Percentiles rank a stretch among this genome's conserved stretches.
Evolutionary conservation across 2,113 vertebrate species (phyloP).

Genomic region (Podiceps cristatus): DNA sequence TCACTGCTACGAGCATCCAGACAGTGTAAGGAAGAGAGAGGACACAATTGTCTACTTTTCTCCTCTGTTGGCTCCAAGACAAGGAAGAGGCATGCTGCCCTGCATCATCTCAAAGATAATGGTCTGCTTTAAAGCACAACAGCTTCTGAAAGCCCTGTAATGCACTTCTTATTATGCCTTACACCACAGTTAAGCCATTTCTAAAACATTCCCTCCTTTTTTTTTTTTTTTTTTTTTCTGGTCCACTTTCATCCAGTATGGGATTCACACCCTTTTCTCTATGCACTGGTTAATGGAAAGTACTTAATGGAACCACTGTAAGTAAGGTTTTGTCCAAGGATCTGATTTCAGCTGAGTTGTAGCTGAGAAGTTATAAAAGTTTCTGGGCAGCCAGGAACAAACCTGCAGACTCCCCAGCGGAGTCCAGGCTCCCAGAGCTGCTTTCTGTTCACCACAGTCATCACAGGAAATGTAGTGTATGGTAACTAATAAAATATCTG

Average conservation of each 20-base stretch:
- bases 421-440: neutral
- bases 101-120: neutral
- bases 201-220: neutral
- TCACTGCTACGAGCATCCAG: neutral
- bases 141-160: neutral
- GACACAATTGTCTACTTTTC: fast-evolving
- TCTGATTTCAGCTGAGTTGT: neutral
- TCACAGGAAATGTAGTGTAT: fast-evolving
- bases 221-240: no score
- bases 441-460: neutral
- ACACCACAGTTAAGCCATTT: neutral
- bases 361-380: neutral
- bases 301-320: neutral
- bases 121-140: neutral
- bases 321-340: neutral
- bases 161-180: neutral
- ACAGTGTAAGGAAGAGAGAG: neutral
- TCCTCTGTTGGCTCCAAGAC: neutral
- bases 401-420: neutral
- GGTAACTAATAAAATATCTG: neutral
- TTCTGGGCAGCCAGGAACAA: neutral
- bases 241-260: neutral
- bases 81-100: neutral
- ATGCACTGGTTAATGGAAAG: neutral
- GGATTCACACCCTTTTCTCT: neutral